phyloP scores from a whole-genome alignment of 2,797 vertebrate species.

The Remorina albescens region DNA sequence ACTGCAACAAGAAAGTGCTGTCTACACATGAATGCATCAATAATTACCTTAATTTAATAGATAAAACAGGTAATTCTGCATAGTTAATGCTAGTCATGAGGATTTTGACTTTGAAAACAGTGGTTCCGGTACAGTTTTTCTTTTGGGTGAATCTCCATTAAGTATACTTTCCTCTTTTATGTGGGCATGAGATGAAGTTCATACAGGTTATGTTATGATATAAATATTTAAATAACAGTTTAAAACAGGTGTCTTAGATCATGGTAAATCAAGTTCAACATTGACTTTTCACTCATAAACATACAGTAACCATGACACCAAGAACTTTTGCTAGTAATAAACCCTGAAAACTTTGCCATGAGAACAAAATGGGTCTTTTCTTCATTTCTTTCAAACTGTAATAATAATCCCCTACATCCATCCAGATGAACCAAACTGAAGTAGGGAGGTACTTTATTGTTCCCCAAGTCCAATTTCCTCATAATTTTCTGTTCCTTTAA shows the following conservation, averaged over 20 bases:
- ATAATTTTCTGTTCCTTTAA: constrained; percentile 73
- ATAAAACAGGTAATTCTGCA: background rate
- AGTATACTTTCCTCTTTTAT: no score
- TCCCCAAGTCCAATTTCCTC: constrained; percentile 62
- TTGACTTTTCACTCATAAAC: background rate
- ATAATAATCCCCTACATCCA: no score
- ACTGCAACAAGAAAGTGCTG: background rate
- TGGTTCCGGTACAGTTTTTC: no score
- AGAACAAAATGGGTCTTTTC: constrained; percentile 25
- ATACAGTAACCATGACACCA: background rate
- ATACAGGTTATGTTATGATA: no score
- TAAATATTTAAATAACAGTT: no score
- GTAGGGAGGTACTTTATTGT: constrained; percentile 54
- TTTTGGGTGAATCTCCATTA: background rate
- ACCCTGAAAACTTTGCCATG: constrained; percentile 32
- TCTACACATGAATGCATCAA: background rate
- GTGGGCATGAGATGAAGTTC: no score
- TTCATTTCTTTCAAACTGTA: constrained; percentile 41
- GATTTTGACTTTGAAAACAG: no score
- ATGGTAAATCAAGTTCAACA: background rate
- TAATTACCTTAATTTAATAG: background rate
- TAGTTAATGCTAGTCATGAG: no score
- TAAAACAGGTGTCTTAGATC: background rate
- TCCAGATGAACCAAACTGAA: constrained; percentile 58
- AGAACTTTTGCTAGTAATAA: constrained; percentile 18